Evolutionary conservation across 92 coral and sea anemone species (phyloP).

Genomic region (Phenganax stokvisi): DNA sequence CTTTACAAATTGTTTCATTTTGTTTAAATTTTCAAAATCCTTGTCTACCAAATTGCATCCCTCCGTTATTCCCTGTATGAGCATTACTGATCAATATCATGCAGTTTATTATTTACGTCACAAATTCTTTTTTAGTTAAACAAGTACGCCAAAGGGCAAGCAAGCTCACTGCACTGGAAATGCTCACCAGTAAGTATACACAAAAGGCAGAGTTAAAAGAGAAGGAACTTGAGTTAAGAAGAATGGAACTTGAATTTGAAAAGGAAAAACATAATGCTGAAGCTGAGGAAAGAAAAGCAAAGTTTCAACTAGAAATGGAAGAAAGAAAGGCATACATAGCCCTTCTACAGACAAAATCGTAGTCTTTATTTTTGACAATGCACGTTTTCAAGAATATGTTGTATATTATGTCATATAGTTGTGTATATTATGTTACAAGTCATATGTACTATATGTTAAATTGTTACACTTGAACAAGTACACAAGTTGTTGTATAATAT

Average conservation of each 20-base stretch:
- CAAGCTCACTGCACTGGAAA: constrained; percentile 1
- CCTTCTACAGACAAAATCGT: not conserved
- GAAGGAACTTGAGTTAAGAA: constrained; percentile 5
- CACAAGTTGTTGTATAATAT: not conserved
- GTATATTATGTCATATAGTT: not conserved
- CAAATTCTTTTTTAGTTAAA: not conserved
- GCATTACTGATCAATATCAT: too few relatives aligned
- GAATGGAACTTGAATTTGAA: not conserved
- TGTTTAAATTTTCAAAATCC: too few relatives aligned
- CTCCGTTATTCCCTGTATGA: too few relatives aligned
- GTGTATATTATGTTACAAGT: not conserved
- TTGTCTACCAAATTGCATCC: too few relatives aligned
- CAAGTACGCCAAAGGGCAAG: not conserved
- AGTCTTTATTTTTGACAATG: constrained; percentile 14
- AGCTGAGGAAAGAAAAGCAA: not conserved
- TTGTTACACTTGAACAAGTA: too few relatives aligned
- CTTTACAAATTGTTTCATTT: too few relatives aligned
- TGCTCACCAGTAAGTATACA: constrained; percentile 3
- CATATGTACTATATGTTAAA: not conserved
- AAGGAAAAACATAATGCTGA: not conserved
- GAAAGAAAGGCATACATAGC: not conserved
- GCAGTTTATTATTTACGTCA: too few relatives aligned
- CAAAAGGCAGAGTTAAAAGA: constrained; percentile 20
- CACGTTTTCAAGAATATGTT: not conserved
- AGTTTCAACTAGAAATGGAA: constrained; percentile 7